Evolutionary conservation across 2,113 vertebrate species (phyloP).

Genomic region (Scartelaos histophorus): DNA sequence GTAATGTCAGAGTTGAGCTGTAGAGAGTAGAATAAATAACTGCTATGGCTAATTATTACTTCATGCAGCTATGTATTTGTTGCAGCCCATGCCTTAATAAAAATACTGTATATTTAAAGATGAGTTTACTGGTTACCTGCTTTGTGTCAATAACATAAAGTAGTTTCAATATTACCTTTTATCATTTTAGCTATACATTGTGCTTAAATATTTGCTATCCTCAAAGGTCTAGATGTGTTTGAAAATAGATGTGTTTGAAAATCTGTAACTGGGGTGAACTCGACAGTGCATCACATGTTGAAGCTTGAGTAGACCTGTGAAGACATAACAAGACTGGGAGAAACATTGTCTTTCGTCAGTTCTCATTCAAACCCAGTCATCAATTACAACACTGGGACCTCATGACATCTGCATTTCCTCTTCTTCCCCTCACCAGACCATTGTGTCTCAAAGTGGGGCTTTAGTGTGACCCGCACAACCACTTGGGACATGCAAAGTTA

Average conservation of each 20-base stretch:
- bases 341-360: slow-evolving; percentile 22
- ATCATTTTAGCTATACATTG: too few relatives aligned
- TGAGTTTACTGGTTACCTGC: too few relatives aligned
- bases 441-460: slow-evolving; percentile 57
- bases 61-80: too few relatives aligned
- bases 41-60: too few relatives aligned
- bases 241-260: slow-evolving; percentile 47
- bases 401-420: slow-evolving; percentile 72
- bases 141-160: too few relatives aligned
- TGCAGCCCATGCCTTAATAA: too few relatives aligned
- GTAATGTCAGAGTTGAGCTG: too few relatives aligned
- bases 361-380: slow-evolving; percentile 60
- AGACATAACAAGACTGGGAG: neutral
- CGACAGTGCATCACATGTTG: slow-evolving; percentile 1
- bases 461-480: slow-evolving; percentile 19
- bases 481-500: slow-evolving; percentile 51
- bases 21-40: too few relatives aligned
- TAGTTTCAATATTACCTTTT: too few relatives aligned
- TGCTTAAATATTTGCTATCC: too few relatives aligned
- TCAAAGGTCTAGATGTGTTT: too few relatives aligned
- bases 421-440: slow-evolving; percentile 37
- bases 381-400: slow-evolving; percentile 48
- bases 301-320: slow-evolving; percentile 36
- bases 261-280: slow-evolving; percentile 24
- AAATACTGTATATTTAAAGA: too few relatives aligned